phyloP scores from a whole-genome alignment of 2,888 invertebrate genomes.

The Xestia sexstrigata region DNA sequence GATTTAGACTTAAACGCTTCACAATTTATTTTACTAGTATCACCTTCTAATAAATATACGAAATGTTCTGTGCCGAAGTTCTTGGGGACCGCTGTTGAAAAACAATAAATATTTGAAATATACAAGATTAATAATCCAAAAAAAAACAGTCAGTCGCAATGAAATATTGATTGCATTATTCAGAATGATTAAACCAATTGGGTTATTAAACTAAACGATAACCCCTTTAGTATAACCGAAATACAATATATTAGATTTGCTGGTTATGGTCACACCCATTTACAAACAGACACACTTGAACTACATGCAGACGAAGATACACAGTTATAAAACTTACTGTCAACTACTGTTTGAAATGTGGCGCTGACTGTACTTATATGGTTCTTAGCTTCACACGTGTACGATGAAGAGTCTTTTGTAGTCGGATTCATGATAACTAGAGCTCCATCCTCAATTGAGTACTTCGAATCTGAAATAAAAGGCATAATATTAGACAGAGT shows the following conservation, averaged over 20 bases:
- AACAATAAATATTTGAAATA: background rate
- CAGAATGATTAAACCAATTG: background rate
- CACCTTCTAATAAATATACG: slow-evolving; percentile 39
- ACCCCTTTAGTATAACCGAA: background rate
- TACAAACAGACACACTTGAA: background rate
- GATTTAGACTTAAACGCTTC: slow-evolving; percentile 27
- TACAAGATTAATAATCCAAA: background rate
- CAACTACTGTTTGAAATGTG: slow-evolving; percentile 21
- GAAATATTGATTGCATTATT: background rate
- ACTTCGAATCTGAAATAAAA: slow-evolving; percentile 53
- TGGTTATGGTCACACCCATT: background rate
- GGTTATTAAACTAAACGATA: background rate
- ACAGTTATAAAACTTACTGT: slow-evolving; percentile 41
- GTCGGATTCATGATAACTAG: slow-evolving; percentile 53
- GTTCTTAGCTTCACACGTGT: slow-evolving; percentile 58
- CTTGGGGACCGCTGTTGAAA: slow-evolving; percentile 36
- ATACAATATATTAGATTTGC: background rate
- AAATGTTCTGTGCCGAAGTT: slow-evolving; percentile 36
- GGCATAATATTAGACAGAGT: background rate
- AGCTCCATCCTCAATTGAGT: slow-evolving; percentile 44
- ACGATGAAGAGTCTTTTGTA: slow-evolving; percentile 36
- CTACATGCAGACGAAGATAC: background rate
- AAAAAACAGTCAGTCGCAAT: background rate
- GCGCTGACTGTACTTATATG: slow-evolving; percentile 20
- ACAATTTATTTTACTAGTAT: slow-evolving; percentile 47